Conservation (phyloP, 2,888 invertebrate species). For the Villa cingulata region DNA sequence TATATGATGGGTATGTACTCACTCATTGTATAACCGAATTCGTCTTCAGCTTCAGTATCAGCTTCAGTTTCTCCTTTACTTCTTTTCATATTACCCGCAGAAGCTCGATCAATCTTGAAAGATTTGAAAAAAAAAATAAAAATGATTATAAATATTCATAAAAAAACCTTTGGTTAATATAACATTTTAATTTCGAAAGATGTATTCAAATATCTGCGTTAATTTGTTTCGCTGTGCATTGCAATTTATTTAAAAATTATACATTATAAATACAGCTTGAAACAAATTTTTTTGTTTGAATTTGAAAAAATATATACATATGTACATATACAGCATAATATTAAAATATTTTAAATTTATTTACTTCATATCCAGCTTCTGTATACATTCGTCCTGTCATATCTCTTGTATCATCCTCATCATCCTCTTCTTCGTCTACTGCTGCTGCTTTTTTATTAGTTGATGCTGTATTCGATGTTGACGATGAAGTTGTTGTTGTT, state of each 20-base stretch:
- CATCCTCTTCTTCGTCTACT: conserved; percentile 34
- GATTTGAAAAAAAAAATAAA: background rate
- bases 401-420: conserved; percentile 62
- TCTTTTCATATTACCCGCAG: conserved; percentile 71
- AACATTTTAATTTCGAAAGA: too few species aligned
- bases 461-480: background rate
- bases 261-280: too few species aligned
- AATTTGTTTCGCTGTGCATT: too few species aligned
- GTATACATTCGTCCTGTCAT: conserved; percentile 68
- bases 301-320: too few species aligned
- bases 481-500: background rate
- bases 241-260: too few species aligned
- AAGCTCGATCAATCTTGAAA: conserved; percentile 72
- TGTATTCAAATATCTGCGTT: too few species aligned
- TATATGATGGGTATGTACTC: conserved; percentile 24
- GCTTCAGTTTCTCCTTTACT: conserved; percentile 62
- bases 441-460: background rate
- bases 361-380: conserved; percentile 61
- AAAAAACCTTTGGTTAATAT: too few species aligned
- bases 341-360: too few species aligned
- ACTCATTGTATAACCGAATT: conserved; percentile 89
- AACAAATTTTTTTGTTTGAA: too few species aligned
- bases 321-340: too few species aligned
- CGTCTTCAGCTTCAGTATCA: conserved; percentile 78
- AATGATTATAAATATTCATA: too few species aligned